Conservation (phyloP, 2,888 invertebrate genomes). For the Helleia helle region DNA sequence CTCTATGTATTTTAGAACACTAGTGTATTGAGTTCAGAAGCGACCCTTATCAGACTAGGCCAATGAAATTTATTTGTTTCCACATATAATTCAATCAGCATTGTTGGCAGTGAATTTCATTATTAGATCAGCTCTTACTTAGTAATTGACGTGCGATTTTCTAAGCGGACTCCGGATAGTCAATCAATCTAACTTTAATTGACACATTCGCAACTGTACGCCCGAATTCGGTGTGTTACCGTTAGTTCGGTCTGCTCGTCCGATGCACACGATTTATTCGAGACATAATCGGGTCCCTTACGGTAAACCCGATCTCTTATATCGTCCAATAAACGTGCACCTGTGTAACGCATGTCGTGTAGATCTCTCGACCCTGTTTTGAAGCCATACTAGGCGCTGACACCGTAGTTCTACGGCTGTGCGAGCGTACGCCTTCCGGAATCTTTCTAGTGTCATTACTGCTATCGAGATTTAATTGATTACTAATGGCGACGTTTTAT, state of each 20-base stretch:
- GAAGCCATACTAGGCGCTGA: conserved; percentile 10
- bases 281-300: conserved; percentile 59
- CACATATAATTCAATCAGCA: background rate
- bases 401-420: background rate
- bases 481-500: conserved; percentile 1
- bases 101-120: background rate
- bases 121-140: background rate
- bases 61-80: conserved; percentile 1
- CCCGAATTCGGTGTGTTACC: conserved; percentile 54
- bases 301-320: conserved; percentile 42
- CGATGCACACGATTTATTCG: conserved; percentile 49
- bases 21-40: too few species aligned
- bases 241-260: conserved; percentile 40
- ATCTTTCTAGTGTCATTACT: background rate
- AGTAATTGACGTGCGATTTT: conserved; percentile 5
- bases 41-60: too few species aligned
- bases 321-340: conserved; percentile 15
- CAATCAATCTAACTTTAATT: conserved; percentile 27
- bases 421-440: conserved; percentile 1
- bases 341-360: conserved; percentile 17
- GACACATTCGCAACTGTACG: conserved; percentile 28
- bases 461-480: conserved; percentile 7
- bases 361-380: conserved; percentile 15
- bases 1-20: too few species aligned
- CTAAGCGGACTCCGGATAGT: conserved; percentile 13